Evolutionary conservation across 2,797 vertebrate genomes (phyloP).

Genomic region (Xenops minutus): DNA sequence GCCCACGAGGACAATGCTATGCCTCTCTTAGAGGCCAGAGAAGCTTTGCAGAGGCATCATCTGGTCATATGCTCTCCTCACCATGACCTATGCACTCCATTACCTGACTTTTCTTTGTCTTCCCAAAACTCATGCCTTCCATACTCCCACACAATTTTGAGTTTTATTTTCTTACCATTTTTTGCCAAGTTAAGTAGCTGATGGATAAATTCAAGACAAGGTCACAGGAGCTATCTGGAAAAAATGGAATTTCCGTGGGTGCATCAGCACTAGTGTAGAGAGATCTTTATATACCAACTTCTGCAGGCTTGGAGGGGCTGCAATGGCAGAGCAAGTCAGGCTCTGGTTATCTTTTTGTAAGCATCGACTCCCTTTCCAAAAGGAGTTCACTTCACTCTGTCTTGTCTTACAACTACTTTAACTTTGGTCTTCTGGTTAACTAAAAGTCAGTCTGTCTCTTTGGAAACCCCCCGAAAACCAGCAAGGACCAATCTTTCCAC

Average conservation of each 20-base stretch:
- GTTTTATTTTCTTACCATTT: neutral
- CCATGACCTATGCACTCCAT: rapidly evolving
- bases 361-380: neutral
- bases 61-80: too few relatives aligned
- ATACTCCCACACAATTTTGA: neutral
- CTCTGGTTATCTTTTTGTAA: neutral
- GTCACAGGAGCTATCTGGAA: neutral
- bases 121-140: neutral
- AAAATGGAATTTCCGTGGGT: neutral
- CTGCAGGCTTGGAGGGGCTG: neutral
- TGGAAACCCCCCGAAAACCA: neutral
- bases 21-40: neutral
- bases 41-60: neutral
- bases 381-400: neutral
- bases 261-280: neutral
- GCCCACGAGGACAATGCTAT: rapidly evolving
- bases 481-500: neutral
- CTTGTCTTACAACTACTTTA: neutral
- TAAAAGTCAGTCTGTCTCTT: neutral
- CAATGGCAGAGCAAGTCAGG: neutral
- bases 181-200: neutral
- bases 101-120: neutral
- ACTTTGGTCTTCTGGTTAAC: neutral
- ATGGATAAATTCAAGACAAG: neutral
- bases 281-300: neutral